These are phyloP conservation scores for Propithecus perrieri DNA, from an alignment of 2,797 vertebrate species.

Conservation along the genomic window DNA sequence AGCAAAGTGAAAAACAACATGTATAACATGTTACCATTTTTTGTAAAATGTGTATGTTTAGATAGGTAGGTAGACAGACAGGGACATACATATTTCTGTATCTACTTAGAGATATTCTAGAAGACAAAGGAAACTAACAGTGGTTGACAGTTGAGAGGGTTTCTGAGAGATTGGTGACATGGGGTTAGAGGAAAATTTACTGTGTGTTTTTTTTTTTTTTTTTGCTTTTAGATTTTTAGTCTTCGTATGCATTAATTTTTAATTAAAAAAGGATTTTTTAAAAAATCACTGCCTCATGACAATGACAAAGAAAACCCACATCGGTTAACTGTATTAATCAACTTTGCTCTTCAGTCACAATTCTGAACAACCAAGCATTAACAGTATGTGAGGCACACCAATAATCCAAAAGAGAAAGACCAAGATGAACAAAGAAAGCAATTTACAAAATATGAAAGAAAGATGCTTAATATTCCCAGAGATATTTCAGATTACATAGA, in stretches of 20 bases:
- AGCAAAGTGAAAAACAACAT: background rate
- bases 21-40: background rate
- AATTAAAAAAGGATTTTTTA: background rate
- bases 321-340: background rate
- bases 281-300: conserved; percentile 11
- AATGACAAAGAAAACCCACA: background rate
- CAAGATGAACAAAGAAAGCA: background rate
- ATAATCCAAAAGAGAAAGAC: background rate
- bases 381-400: background rate
- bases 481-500: background rate
- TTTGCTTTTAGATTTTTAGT: background rate
- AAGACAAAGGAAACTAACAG: background rate
- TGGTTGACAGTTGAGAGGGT: background rate
- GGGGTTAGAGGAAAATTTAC: background rate
- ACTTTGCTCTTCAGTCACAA: background rate
- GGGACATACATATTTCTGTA: background rate
- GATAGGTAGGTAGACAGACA: background rate
- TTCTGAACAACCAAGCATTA: background rate
- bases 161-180: background rate
- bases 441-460: background rate
- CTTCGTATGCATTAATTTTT: background rate
- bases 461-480: background rate
- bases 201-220: background rate
- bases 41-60: background rate
- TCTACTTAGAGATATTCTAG: background rate